phyloP scores from a whole-genome alignment of 2,113 vertebrate genomes.

The Lepisosteus oculatus region DNA sequence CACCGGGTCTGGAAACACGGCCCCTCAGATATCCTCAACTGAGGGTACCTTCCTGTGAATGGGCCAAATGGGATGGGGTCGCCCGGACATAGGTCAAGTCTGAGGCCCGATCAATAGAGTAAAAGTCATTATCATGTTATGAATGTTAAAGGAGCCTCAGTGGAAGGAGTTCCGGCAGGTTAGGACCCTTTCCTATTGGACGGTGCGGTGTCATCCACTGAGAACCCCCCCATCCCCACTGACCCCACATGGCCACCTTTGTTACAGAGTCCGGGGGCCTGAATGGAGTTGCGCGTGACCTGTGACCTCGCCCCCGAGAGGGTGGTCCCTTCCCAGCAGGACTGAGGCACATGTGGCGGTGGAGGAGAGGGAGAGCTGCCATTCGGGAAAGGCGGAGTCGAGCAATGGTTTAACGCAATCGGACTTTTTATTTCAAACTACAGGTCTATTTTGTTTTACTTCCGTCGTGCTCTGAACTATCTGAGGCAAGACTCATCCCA shows the following conservation, averaged over 20 bases:
- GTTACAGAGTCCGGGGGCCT: slow-evolving; percentile 43
- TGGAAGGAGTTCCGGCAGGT: slow-evolving; percentile 41
- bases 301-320: slow-evolving; percentile 52
- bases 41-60: slow-evolving; percentile 40
- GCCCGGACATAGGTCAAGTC: slow-evolving; percentile 38
- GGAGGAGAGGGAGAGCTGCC: slow-evolving; percentile 10
- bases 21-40: slow-evolving; percentile 41
- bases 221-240: slow-evolving; percentile 52
- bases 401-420: slow-evolving; percentile 9
- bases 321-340: slow-evolving; percentile 32
- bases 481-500: too few species aligned
- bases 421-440: too few species aligned
- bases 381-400: neutral
- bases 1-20: slow-evolving; percentile 8
- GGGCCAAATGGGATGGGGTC: slow-evolving; percentile 42
- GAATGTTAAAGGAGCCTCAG: slow-evolving; percentile 39
- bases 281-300: slow-evolving; percentile 54
- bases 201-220: slow-evolving; percentile 22
- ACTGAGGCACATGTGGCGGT: slow-evolving; percentile 19
- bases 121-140: slow-evolving; percentile 59
- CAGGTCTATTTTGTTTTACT: too few species aligned
- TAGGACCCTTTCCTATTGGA: slow-evolving; percentile 37
- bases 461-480: neutral
- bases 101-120: slow-evolving; percentile 54
- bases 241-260: slow-evolving; percentile 37